phyloP scores from a whole-genome alignment of 1,140 invertebrate genomes.

The Diachasmimorpha longicaudata region DNA sequence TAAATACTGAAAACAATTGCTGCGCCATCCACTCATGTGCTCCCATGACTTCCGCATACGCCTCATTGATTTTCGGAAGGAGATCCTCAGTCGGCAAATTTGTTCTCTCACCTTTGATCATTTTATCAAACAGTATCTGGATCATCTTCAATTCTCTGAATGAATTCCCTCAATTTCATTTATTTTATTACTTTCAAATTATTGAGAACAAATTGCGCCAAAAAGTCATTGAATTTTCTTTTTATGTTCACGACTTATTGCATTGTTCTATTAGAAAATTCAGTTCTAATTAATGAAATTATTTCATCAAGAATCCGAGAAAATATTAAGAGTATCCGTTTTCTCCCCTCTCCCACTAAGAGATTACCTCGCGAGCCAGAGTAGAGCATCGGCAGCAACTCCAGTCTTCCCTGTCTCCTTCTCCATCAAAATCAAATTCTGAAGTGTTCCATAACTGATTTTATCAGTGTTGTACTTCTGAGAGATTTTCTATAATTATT shows the following conservation, averaged over 20 bases:
- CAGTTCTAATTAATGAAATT: too few species aligned
- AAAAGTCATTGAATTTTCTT: too few species aligned
- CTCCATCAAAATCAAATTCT: conserved; percentile 71
- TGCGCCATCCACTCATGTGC: conserved; percentile 72
- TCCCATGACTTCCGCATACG: conserved; percentile 70
- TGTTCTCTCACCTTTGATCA: conserved; percentile 62
- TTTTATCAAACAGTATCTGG: conserved; percentile 65
- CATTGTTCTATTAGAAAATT: too few species aligned
- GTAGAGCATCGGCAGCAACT: conserved; percentile 66
- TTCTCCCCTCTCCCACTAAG: too few species aligned
- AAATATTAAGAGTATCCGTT: too few species aligned
- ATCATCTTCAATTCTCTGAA: conserved; percentile 70
- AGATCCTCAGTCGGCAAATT: conserved; percentile 63
- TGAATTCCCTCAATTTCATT: conserved; percentile 28
- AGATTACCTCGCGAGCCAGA: conserved; percentile 73
- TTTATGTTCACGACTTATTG: too few species aligned
- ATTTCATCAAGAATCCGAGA: too few species aligned
- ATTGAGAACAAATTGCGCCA: background rate
- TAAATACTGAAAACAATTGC: conserved; percentile 69
- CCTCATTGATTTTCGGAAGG: conserved; percentile 63
- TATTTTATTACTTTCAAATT: background rate
- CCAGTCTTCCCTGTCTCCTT: conserved; percentile 55
- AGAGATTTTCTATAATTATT: conserved; percentile 67
- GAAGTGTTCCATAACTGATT: conserved; percentile 66
- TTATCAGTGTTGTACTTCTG: conserved; percentile 64